Percentiles rank a stretch among this genome's conserved stretches.
phyloP scores from a whole-genome alignment of 2,113 vertebrate species.

The Oxygymnocypris stewartii region DNA sequence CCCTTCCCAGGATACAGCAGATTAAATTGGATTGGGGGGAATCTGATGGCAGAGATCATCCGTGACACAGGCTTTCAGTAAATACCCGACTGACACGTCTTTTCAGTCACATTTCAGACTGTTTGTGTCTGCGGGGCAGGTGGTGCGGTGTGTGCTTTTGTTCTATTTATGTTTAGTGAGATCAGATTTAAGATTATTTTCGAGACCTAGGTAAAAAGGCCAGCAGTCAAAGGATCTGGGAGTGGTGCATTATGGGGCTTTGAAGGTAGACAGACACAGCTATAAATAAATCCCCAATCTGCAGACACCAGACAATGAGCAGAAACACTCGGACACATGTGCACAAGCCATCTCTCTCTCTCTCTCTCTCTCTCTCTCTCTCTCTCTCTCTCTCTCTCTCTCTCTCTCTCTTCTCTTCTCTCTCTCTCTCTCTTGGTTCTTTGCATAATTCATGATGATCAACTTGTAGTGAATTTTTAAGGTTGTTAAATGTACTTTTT shows the following conservation, averaged over 20 bases:
- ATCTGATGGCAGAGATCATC: slow-evolving; percentile 60
- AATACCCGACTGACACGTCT: slow-evolving; percentile 9
- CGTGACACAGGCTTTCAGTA: slow-evolving; percentile 40
- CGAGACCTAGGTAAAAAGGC: slow-evolving; percentile 1
- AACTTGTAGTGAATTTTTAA: too few relatives aligned
- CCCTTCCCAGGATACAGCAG: slow-evolving; percentile 55
- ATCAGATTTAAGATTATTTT: slow-evolving; percentile 22
- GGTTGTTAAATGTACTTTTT: too few relatives aligned
- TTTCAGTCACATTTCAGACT: slow-evolving; percentile 28
- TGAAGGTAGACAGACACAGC: neutral
- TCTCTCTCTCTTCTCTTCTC: neutral
- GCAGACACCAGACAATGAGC: slow-evolving; percentile 15
- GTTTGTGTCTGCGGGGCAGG: neutral
- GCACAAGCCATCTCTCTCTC: neutral
- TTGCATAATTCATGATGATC: too few relatives aligned
- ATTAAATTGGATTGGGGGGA: slow-evolving; percentile 68
- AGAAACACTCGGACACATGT: neutral
- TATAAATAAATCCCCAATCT: slow-evolving; percentile 45
- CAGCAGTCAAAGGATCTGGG: neutral
- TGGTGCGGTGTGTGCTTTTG: neutral
- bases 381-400: too few relatives aligned
- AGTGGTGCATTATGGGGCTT: slow-evolving; percentile 22
- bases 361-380: too few relatives aligned
- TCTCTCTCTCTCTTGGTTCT: too few relatives aligned
- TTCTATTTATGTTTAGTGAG: slow-evolving; percentile 17